Conservation (phyloP, 2,113 vertebrate species). For the Mobula hypostoma region DNA sequence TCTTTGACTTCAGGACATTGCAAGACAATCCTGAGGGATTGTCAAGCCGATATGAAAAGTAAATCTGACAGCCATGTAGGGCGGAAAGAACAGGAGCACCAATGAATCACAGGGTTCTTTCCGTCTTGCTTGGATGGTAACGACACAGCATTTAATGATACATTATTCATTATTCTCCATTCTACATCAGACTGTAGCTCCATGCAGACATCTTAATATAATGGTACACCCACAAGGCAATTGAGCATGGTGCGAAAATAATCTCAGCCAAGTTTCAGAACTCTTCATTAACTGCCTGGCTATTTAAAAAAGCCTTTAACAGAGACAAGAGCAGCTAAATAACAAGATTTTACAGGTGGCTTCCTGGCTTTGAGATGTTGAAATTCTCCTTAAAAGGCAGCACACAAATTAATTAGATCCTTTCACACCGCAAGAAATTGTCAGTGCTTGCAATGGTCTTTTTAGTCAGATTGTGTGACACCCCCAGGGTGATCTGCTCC, state of each 20-base stretch:
- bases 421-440: constrained; percentile 1
- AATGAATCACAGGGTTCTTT: neutral
- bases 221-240: constrained; percentile 22
- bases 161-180: constrained; percentile 5
- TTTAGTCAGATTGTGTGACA: neutral
- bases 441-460: neutral
- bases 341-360: constrained; percentile 1
- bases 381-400: neutral
- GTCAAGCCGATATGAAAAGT: neutral
- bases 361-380: neutral
- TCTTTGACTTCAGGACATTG: neutral
- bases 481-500: neutral
- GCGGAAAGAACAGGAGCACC: neutral
- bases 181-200: neutral
- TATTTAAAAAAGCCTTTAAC: neutral
- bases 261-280: neutral
- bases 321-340: neutral
- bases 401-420: constrained; percentile 19
- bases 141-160: constrained; percentile 30
- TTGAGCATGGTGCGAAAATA: constrained; percentile 13
- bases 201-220: constrained; percentile 16
- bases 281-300: neutral
- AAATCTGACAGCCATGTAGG: neutral
- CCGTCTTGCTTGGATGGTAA: constrained; percentile 10
- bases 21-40: neutral